Conservation (phyloP, 2,888 invertebrate species). For the Sycophila texana region DNA sequence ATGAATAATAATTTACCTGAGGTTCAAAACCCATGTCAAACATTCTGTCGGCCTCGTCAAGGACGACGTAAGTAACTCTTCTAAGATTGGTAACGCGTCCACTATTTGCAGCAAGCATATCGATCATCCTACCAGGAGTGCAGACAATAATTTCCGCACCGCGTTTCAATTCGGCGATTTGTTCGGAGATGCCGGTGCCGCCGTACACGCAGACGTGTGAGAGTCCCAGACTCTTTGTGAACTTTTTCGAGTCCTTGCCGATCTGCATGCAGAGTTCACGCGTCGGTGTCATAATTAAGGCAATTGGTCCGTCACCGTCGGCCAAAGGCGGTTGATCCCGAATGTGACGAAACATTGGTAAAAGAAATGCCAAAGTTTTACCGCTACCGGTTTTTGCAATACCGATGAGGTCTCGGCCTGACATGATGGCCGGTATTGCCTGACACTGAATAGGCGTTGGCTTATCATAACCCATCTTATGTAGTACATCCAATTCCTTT, state of each 20-base stretch:
- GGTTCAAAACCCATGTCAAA: slow-evolving; percentile 99
- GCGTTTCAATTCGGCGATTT: slow-evolving; percentile 96
- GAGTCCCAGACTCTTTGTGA: slow-evolving; percentile 90
- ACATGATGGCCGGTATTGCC: slow-evolving; percentile 98
- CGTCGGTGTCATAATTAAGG: slow-evolving; percentile 98
- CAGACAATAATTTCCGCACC: slow-evolving; percentile 99
- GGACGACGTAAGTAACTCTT: slow-evolving; percentile 97
- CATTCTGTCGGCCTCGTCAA: slow-evolving; percentile 99
- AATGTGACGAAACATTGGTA: slow-evolving; percentile 98
- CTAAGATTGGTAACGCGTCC: slow-evolving; percentile 97
- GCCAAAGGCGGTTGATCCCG: slow-evolving; percentile 95
- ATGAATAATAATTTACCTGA: slow-evolving; percentile 78
- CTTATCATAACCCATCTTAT: slow-evolving; percentile 93
- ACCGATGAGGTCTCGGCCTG: slow-evolving; percentile 96
- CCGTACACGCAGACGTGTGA: slow-evolving; percentile 98
- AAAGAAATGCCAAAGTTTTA: slow-evolving; percentile 97
- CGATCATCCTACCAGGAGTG: slow-evolving; percentile 99
- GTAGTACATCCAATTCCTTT: slow-evolving; percentile 94
- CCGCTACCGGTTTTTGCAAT: slow-evolving; percentile 99
- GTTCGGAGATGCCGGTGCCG: slow-evolving; percentile 97
- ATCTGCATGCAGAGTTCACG: slow-evolving; percentile 99
- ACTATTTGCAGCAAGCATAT: slow-evolving; percentile 99
- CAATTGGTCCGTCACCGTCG: slow-evolving; percentile 97
- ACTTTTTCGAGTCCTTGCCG: slow-evolving; percentile 95
- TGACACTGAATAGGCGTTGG: slow-evolving; percentile 99